phyloP scores from a whole-genome alignment of 2,797 vertebrate genomes.

The Meriones psammophilus region DNA sequence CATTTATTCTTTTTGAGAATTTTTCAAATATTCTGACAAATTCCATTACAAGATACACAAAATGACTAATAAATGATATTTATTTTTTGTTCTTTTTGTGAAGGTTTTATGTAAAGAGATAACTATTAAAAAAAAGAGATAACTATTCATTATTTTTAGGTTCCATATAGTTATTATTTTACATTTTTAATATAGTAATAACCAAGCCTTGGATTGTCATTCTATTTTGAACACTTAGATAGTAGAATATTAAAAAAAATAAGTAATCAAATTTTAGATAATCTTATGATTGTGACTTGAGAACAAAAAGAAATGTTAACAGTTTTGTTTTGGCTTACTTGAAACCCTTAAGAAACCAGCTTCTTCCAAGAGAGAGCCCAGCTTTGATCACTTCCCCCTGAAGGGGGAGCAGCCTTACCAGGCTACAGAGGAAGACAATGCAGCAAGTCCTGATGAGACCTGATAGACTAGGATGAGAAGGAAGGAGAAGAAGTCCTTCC shows the following conservation, averaged over 20 bases:
- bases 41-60: constrained; percentile 45
- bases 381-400: too few species aligned
- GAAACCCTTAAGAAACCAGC: neutral
- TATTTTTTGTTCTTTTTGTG: constrained; percentile 14
- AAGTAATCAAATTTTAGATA: constrained; percentile 2
- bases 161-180: neutral
- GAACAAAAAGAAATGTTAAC: neutral
- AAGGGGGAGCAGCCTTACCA: too few species aligned
- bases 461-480: too few species aligned
- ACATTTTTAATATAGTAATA: neutral
- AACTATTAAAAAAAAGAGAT: neutral
- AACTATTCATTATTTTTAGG: constrained; percentile 1
- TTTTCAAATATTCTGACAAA: constrained; percentile 1
- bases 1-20: neutral
- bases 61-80: neutral
- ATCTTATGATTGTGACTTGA: neutral
- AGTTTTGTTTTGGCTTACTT: constrained; percentile 4
- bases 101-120: neutral
- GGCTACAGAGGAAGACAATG: too few species aligned
- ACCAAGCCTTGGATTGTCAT: neutral
- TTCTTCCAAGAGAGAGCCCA: constrained; percentile 27
- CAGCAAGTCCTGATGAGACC: too few species aligned
- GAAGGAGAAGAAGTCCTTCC: too few species aligned
- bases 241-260: constrained; percentile 1
- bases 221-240: neutral